Conservation (phyloP, 2,888 invertebrate genomes). For the Drosophila pegasa region DNA sequence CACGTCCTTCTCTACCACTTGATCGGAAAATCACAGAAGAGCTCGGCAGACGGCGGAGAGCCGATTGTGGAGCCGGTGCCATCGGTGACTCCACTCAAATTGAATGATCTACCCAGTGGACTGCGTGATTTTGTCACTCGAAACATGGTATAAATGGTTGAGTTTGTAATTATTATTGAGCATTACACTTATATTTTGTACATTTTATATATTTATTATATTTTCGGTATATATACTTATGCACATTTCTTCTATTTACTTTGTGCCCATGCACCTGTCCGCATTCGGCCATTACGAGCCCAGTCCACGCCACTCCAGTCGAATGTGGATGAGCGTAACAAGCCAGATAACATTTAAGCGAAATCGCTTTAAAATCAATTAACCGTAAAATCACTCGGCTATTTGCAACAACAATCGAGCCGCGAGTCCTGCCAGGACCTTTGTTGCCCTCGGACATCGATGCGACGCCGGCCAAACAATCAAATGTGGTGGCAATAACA, state of each 20-base stretch:
- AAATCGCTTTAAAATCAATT: constrained; percentile 84
- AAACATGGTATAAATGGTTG: background rate
- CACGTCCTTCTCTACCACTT: background rate
- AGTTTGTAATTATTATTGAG: too few relatives aligned
- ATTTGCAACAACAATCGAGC: constrained; percentile 74
- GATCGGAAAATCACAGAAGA: accelerated
- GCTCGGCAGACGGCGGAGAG: accelerated
- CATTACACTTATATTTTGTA: too few relatives aligned
- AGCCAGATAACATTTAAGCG: constrained; percentile 80
- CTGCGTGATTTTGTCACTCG: background rate
- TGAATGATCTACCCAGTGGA: background rate
- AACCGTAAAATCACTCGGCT: constrained; percentile 84
- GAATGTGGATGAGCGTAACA: constrained; percentile 35
- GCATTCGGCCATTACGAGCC: background rate
- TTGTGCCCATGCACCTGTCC: too few relatives aligned
- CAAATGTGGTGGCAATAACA: constrained; percentile 77
- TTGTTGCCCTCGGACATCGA: constrained; percentile 46
- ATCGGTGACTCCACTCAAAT: background rate
- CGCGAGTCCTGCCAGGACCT: constrained; percentile 49
- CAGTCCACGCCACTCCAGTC: background rate
- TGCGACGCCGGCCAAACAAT: constrained; percentile 62
- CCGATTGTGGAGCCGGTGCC: background rate
- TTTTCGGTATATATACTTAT: background rate
- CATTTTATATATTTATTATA: background rate
- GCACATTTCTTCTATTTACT: too few relatives aligned